These are phyloP conservation scores for Oscheius sp. DNA, from an alignment of 2,888 invertebrate genomes.

Conservation along the genomic window DNA sequence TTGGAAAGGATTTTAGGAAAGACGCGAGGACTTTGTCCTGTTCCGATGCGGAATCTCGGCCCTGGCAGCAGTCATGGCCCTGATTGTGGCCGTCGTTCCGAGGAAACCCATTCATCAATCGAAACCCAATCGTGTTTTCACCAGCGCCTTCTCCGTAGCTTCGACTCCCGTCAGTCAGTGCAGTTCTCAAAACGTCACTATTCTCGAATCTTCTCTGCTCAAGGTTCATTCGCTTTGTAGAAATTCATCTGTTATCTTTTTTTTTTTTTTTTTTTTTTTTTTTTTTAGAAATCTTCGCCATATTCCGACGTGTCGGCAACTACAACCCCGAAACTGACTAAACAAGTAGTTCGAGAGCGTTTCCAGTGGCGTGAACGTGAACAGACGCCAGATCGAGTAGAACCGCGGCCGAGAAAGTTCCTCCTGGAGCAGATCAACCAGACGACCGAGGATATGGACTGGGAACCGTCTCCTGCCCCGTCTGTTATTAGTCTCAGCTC, in stretches of 20 bases:
- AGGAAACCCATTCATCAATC: slow-evolving; percentile 50
- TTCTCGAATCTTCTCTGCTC: background rate
- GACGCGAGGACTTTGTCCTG: slow-evolving; percentile 41
- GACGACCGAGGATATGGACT: slow-evolving; percentile 49
- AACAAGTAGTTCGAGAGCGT: slow-evolving; percentile 16
- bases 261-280: background rate
- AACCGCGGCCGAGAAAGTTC: background rate
- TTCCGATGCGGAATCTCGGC: slow-evolving; percentile 47
- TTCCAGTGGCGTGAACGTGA: slow-evolving; percentile 39
- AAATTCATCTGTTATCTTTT: too few relatives aligned
- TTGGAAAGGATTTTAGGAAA: slow-evolving; percentile 14
- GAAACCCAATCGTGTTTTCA: slow-evolving; percentile 46
- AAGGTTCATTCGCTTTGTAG: background rate
- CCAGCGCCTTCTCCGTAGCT: slow-evolving; percentile 65
- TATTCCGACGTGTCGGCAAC: background rate
- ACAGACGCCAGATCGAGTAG: slow-evolving; percentile 14
- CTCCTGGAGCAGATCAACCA: background rate
- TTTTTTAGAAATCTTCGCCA: background rate
- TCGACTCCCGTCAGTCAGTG: slow-evolving; percentile 63
- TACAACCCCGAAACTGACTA: slow-evolving; percentile 10
- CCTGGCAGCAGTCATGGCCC: slow-evolving; percentile 41
- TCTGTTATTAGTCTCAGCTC: slow-evolving; percentile 12
- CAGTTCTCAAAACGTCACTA: slow-evolving; percentile 41
- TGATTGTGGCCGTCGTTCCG: slow-evolving; percentile 47
- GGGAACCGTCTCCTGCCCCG: slow-evolving; percentile 47